phyloP scores from a whole-genome alignment of 2,797 vertebrate species.

The Hozukius guyotensis region DNA sequence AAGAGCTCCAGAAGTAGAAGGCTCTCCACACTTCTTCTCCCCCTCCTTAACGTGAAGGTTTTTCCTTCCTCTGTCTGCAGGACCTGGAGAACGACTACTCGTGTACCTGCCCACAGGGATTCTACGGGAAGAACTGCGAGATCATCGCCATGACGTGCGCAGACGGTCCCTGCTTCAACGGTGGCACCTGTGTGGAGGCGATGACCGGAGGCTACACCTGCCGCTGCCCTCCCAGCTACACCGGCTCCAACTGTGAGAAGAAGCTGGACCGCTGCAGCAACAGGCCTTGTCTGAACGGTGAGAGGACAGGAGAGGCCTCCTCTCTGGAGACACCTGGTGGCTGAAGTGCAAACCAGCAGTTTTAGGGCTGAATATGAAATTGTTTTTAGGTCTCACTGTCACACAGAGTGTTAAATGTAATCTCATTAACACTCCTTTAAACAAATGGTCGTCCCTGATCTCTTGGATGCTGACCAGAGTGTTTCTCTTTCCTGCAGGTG shows the following conservation, averaged over 20 bases:
- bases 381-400: not conserved
- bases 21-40: not conserved
- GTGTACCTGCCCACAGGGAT: conserved; percentile 91
- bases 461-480: conserved; percentile 45
- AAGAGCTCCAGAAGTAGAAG: not conserved
- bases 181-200: conserved; percentile 87
- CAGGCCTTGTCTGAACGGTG: conserved; percentile 84
- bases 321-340: conserved; percentile 69
- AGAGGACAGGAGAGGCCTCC: conserved; percentile 43
- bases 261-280: conserved; percentile 92
- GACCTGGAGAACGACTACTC: conserved; percentile 89
- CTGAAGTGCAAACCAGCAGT: not conserved
- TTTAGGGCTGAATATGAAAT: not conserved
- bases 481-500: conserved; percentile 77
- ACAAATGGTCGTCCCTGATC: not conserved
- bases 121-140: conserved; percentile 92
- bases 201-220: conserved; percentile 86
- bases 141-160: conserved; percentile 93
- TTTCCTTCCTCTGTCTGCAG: conserved; percentile 55
- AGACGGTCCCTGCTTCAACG: conserved; percentile 92
- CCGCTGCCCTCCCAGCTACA: conserved; percentile 88
- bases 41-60: not conserved
- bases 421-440: conserved; percentile 24
- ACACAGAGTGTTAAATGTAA: not conserved
- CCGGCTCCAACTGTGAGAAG: conserved; percentile 95